Evolutionary conservation across 2,113 vertebrate genomes (phyloP), one percentile per base, ranked within the genome.

Genomic region (Triplophysa tibetana): DNA sequence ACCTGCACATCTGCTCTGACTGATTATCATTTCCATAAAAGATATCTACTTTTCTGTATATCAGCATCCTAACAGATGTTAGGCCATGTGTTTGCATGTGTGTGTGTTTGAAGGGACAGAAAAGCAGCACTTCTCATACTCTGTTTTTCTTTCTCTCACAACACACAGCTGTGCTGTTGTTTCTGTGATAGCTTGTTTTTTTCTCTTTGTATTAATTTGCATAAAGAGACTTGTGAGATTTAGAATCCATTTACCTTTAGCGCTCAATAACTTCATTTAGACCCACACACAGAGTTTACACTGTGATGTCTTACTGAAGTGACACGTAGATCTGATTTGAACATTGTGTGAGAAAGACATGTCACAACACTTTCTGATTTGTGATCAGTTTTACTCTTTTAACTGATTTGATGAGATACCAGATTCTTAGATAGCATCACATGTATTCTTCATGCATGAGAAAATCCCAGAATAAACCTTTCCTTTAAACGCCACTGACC

Each of bases 141-240:
- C 8, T 21, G 11, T 74, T 78, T 78, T 68, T 79, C n/a, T 26
- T 48, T 63, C 41, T 17, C 38, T 29, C 58, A 48, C 72, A 48
- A 41, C 52, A 14, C 50, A 23, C 81, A 79, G 73, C 41, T 83
- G 48, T 26, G 66, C 77, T 76, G 65, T 70, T 80, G 65, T 66
- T 68, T 76, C 26, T 61, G n/a, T 50, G 9, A 11, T 24, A 24
- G 45, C 38, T 45, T 75, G 17, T 70, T 70, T 61, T 45, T 41
- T 4, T 1, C 29, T 72, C 33, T 79, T 70, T 75, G 52, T 73
- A 45, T 60, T 80, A 17, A 80, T 83, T 83, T 80, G 50, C 73
- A 72, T 83, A 83, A 80, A 80, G 64, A 77, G 56, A 77, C 82
- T 69, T 70, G 61, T 69, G 70, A 75, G 69, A 69, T 78, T 54